Evolutionary conservation across 2,113 vertebrate species (phyloP), one percentile per base, ranked within the genome.

Genomic region (Balaenoptera acutorostrata): DNA sequence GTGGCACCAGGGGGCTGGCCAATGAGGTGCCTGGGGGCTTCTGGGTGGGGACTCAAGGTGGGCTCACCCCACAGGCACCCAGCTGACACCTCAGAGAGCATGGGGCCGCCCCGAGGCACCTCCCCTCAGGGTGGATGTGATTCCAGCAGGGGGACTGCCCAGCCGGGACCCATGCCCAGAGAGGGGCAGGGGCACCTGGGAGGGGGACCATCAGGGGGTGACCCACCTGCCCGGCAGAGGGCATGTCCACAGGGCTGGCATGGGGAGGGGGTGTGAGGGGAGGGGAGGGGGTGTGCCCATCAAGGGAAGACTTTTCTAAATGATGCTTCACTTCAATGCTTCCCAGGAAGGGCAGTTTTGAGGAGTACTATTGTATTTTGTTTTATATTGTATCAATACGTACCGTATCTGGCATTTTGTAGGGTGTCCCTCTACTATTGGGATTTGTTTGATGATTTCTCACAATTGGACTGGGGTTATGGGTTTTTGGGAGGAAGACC

Each of bases 131-230:
- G 17, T 0, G 1, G 36, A 36, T 33, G 31, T 46, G 68, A 36
- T 5, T 57, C 29, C 46, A 57, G 78, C 3, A 2, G 11, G 29
- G 57, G 78, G 11, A 55, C 57, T 10, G 29, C 31, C 17, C 15
- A 6, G 46, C 1, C 2, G 23, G 29, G 23, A 46, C 46, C 23
- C 39, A 0, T 0, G 36, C 69, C 59, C 49, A 13, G 57, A 55
- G 23, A 36, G 23, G 7, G n/a, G 52, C 9, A 15, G 49, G 31
- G 12, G 21, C 14, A 44, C 29, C 49, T 27, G 23, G 14, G 63
- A 46, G 18, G 41, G 7, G 41, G 10, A 27, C 9, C 41, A 36
- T 20, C 15, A 1, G 27, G 61, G 25, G 29, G 12, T 33, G 61
- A 46, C 31, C 39, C 49, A 59, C 31, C 36, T 20, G 17, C 59